Evolutionary conservation across 2,888 invertebrate species (phyloP).

Genomic region (Drosophila peninsularis): DNA sequence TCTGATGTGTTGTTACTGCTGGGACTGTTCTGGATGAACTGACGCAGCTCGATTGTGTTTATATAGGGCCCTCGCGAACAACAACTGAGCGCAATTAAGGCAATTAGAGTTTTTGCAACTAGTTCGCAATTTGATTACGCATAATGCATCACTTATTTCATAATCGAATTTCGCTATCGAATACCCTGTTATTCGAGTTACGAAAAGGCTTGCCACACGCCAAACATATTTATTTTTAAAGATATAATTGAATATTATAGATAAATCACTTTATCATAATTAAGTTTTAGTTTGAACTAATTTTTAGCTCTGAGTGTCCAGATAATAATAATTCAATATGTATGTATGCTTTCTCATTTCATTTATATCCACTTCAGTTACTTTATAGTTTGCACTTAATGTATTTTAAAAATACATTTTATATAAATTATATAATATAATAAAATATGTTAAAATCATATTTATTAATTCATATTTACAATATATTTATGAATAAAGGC

Average conservation of each 20-base stretch:
- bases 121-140: slow-evolving; percentile 64
- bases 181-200: neutral
- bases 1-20: slow-evolving; percentile 17
- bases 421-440: neutral
- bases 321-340: neutral
- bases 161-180: slow-evolving; percentile 48
- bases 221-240: too few species aligned
- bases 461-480: too few species aligned
- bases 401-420: too few species aligned
- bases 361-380: neutral
- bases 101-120: slow-evolving; percentile 62
- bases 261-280: too few species aligned
- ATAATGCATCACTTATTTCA: slow-evolving; percentile 64
- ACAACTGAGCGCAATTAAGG: slow-evolving; percentile 57
- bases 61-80: slow-evolving; percentile 44
- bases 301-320: neutral
- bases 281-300: too few species aligned
- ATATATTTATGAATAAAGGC: too few species aligned
- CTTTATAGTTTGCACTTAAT: too few species aligned
- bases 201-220: neutral
- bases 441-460: neutral
- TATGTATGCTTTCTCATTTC: neutral
- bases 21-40: slow-evolving; percentile 28
- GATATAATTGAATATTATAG: too few species aligned
- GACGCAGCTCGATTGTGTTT: slow-evolving; percentile 23